phyloP scores from a whole-genome alignment of 1,140 invertebrate genomes.

The Rhynchophorus ferrugineus region DNA sequence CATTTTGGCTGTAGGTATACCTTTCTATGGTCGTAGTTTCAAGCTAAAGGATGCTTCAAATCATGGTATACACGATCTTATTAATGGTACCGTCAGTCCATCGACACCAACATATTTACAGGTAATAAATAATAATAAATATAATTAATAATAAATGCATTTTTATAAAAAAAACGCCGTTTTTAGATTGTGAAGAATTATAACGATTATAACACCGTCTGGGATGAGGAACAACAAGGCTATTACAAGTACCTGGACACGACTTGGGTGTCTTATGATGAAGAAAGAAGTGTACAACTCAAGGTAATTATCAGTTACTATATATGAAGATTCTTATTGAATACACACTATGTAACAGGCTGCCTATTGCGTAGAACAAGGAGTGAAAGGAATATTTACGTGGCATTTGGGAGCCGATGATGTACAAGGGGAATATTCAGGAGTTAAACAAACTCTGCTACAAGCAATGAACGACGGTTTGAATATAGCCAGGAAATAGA shows the following conservation, averaged over 20 bases:
- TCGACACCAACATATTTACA: no score
- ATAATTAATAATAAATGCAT: no score
- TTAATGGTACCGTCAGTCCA: no score
- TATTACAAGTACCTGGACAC: constrained; percentile 18
- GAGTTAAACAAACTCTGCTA: constrained; percentile 13
- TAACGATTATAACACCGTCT: constrained; percentile 38
- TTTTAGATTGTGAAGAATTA: constrained; percentile 21
- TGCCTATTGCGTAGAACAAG: neutral
- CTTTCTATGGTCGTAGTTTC: constrained; percentile 55
- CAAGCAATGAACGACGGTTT: constrained; percentile 14
- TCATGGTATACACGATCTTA: constrained; percentile 42
- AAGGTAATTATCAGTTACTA: constrained; percentile 15
- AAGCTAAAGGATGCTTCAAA: constrained; percentile 42
- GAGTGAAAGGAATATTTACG: constrained; percentile 13
- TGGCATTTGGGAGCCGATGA: constrained; percentile 24
- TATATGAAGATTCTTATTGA: neutral
- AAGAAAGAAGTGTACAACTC: constrained; percentile 14
- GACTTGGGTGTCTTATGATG: constrained; percentile 23
- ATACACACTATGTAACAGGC: neutral
- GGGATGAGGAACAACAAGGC: constrained; percentile 22
- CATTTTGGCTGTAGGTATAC: constrained; percentile 57
- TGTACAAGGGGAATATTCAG: constrained; percentile 10
- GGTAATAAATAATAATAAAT: no score
- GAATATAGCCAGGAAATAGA: no score
- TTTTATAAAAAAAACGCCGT: no score